phyloP scores from a whole-genome alignment of 2,113 vertebrate genomes.

The Cyphomyrus plagiostoma region DNA sequence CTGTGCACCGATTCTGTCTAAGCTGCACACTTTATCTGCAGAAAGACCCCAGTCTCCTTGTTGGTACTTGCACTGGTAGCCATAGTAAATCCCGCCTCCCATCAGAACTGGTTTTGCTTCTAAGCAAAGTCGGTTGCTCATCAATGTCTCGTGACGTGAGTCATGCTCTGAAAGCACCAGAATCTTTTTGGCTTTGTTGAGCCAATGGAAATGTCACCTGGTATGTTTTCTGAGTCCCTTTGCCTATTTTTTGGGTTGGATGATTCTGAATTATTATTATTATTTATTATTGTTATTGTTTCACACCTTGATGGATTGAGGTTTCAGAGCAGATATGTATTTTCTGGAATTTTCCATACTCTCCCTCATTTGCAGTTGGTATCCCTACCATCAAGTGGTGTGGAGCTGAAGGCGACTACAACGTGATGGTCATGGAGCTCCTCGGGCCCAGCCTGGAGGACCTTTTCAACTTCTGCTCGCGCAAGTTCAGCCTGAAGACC shows the following conservation, averaged over 20 bases:
- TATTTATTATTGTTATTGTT: background rate
- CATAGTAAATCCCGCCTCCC: background rate
- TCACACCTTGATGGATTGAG: background rate
- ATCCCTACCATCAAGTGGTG: slow-evolving; percentile 97
- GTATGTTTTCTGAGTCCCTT: background rate
- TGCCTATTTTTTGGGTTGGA: background rate
- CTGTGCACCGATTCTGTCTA: background rate
- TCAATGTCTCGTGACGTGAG: background rate
- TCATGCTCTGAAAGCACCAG: background rate
- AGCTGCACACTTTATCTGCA: background rate
- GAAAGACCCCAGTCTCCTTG: background rate
- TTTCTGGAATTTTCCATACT: background rate
- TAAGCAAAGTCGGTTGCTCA: background rate
- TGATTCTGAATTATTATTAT: background rate
- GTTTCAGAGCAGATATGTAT: background rate
- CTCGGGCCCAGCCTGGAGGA: slow-evolving; percentile 93
- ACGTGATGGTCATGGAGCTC: slow-evolving; percentile 98
- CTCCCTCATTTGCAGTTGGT: slow-evolving; percentile 64
- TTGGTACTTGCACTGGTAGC: background rate
- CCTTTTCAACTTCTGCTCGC: slow-evolving; percentile 97
- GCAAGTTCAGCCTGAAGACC: background rate
- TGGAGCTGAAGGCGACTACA: slow-evolving; percentile 92
- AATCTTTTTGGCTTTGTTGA: background rate
- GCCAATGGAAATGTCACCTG: background rate
- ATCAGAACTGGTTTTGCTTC: background rate